Conservation (phyloP, 2,113 vertebrate genomes). For the Alces alces region DNA sequence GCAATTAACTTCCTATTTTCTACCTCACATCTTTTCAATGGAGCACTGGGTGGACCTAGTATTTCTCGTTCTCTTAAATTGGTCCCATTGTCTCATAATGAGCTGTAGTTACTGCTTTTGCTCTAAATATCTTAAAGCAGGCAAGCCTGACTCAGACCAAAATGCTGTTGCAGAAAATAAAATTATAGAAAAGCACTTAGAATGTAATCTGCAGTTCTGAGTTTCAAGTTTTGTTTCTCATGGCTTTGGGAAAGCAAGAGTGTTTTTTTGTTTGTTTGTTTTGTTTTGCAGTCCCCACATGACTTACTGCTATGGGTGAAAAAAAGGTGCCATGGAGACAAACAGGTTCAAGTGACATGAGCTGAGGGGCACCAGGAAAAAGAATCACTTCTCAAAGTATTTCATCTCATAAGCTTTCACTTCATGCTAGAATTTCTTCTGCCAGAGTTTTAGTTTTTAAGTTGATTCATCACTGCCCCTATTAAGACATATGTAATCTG, state of each 20-base stretch:
- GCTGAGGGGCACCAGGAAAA: neutral
- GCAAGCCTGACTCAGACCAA: neutral
- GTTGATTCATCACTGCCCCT: neutral
- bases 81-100: neutral
- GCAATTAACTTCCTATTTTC: neutral
- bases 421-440: neutral
- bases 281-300: neutral
- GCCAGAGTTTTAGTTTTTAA: neutral
- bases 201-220: neutral
- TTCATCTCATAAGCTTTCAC: neutral
- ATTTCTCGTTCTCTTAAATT: neutral
- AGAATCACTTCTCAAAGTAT: neutral
- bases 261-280: neutral
- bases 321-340: neutral
- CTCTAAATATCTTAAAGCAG: neutral
- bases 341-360: neutral
- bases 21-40: neutral
- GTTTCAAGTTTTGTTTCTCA: neutral
- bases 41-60: neutral
- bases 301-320: neutral
- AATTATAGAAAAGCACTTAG: neutral
- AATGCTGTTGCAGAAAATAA: neutral
- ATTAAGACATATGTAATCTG: neutral
- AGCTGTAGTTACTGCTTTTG: neutral
- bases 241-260: neutral